Evolutionary conservation across 2,113 vertebrate species (phyloP).

Genomic region (Oenanthe oenanthe): DNA sequence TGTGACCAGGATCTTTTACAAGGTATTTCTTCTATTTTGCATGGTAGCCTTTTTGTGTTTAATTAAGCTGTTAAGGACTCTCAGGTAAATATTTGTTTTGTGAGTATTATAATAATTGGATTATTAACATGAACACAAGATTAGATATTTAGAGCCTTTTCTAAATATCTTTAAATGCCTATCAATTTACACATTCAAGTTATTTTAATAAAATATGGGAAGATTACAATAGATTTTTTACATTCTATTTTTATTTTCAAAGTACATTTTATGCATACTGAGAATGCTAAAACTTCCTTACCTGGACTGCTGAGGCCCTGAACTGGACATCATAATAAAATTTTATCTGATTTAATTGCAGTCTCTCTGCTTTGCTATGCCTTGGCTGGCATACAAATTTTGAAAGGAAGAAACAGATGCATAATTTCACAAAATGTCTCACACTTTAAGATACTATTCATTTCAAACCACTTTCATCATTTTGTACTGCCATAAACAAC

Average conservation of each 20-base stretch:
- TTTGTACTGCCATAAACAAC: slow-evolving; percentile 53
- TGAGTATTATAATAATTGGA: not conserved
- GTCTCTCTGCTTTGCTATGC: not conserved
- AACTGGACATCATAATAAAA: not conserved
- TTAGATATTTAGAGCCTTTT: not conserved
- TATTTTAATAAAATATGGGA: not conserved
- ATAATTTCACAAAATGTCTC: slow-evolving; percentile 56
- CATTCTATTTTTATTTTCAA: not conserved
- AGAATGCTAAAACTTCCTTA: not conserved
- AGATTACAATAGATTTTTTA: not conserved
- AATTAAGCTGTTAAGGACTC: not conserved
- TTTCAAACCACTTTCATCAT: slow-evolving; percentile 30
- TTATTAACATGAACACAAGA: not conserved
- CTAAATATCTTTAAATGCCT: not conserved
- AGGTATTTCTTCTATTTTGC: not conserved
- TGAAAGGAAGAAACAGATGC: slow-evolving; percentile 44
- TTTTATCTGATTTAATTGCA: not conserved
- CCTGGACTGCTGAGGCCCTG: not conserved
- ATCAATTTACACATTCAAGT: not conserved
- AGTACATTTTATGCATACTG: not conserved
- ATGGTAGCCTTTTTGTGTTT: not conserved
- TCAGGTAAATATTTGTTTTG: not conserved
- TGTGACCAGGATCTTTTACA: not conserved
- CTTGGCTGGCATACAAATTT: slow-evolving; percentile 29
- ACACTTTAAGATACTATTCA: slow-evolving; percentile 23